Conservation (phyloP, 1,140 invertebrate genomes). For the Platyscapa corneri region DNA sequence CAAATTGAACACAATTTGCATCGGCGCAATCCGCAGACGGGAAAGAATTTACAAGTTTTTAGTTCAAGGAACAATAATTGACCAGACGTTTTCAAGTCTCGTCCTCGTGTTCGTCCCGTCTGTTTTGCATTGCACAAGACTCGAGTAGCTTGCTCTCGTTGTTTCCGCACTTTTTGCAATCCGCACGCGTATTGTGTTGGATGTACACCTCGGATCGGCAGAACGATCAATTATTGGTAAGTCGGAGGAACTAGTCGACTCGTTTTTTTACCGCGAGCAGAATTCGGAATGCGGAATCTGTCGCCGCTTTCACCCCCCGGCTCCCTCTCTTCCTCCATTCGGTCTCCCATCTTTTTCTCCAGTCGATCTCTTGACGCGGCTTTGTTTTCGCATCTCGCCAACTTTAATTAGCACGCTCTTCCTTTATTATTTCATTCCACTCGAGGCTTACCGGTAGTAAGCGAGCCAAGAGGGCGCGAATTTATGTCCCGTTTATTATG, state of each 20-base stretch:
- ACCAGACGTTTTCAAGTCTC: background rate
- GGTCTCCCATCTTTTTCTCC: slow-evolving; percentile 5
- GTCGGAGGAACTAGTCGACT: background rate
- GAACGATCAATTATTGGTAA: slow-evolving; percentile 4
- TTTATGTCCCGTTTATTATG: slow-evolving; percentile 47
- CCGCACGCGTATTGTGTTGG: background rate
- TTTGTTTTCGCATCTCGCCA: slow-evolving; percentile 46
- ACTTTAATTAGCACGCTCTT: slow-evolving; percentile 51
- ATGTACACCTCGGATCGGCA: too few relatives aligned
- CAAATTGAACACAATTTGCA: background rate
- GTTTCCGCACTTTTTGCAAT: background rate
- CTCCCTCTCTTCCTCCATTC: slow-evolving; percentile 45
- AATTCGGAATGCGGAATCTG: background rate
- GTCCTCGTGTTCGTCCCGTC: background rate
- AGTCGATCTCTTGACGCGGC: background rate
- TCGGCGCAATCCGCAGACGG: background rate
- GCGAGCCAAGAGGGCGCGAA: slow-evolving; percentile 33
- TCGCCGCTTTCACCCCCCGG: background rate
- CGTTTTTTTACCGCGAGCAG: background rate
- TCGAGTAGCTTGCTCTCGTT: background rate
- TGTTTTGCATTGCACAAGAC: background rate
- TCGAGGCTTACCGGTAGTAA: background rate
- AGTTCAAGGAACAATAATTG: background rate
- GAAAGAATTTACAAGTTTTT: background rate
- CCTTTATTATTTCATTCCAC: slow-evolving; percentile 17